These are phyloP conservation scores for Oligia fasciuncula DNA, from an alignment of 2,888 invertebrate species.

Conservation along the genomic window DNA sequence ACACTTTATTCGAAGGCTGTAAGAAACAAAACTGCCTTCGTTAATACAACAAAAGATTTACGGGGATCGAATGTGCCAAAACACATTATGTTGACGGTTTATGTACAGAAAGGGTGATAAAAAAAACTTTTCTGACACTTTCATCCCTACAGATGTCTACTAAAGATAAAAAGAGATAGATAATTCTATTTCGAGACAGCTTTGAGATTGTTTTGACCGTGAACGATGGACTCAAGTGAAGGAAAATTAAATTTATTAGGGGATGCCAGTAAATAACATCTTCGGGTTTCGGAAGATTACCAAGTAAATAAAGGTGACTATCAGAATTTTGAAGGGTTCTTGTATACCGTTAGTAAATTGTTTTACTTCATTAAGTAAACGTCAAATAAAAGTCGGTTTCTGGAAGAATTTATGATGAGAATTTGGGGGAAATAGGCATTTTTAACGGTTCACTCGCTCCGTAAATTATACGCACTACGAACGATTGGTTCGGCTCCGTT, in stretches of 20 bases:
- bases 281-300: conserved; percentile 30
- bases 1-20: conserved; percentile 41
- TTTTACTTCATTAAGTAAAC: conserved; percentile 40
- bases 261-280: conserved; percentile 36
- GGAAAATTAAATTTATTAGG: conserved; percentile 48
- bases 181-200: conserved; percentile 42
- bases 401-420: conserved; percentile 40
- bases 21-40: conserved; percentile 65
- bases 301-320: conserved; percentile 40
- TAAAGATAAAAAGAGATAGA: conserved; percentile 27
- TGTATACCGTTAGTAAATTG: conserved; percentile 9
- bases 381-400: conserved; percentile 46
- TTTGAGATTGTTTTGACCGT: conserved; percentile 34
- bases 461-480: conserved; percentile 33
- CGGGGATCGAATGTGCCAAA: conserved; percentile 66
- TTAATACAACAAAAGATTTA: conserved; percentile 70
- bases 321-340: conserved; percentile 21
- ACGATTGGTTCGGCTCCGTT: conserved; percentile 8
- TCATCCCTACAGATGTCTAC: conserved; percentile 10
- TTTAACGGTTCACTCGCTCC: conserved; percentile 31
- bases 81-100: conserved; percentile 63
- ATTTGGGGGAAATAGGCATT: conserved; percentile 24
- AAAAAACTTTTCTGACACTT: conserved; percentile 50
- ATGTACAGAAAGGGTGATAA: conserved; percentile 59
- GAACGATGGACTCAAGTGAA: conserved; percentile 38